phyloP scores from a whole-genome alignment of 2,888 invertebrate species.

The Cheilosia vernalis region DNA sequence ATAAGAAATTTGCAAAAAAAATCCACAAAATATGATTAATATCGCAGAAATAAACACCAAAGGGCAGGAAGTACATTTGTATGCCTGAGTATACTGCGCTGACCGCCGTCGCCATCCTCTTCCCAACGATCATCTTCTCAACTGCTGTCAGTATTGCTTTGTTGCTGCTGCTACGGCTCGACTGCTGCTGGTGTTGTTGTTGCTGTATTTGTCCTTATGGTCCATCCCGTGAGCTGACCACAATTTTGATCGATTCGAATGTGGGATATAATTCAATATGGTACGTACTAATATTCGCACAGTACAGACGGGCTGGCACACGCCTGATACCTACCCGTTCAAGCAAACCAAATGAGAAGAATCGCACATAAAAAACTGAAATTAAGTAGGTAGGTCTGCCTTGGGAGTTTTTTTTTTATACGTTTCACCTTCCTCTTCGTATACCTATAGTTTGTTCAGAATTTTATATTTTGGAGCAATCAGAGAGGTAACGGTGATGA shows the following conservation, averaged over 20 bases:
- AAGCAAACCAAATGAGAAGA: slow-evolving; percentile 19
- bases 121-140: slow-evolving; percentile 25
- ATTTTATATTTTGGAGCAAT: slow-evolving; percentile 24
- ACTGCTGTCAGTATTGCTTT: slow-evolving; percentile 33
- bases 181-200: slow-evolving; percentile 40
- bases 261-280: slow-evolving; percentile 66
- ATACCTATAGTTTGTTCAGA: slow-evolving; percentile 5
- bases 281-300: slow-evolving; percentile 46
- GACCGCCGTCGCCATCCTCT: background rate
- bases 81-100: slow-evolving; percentile 24
- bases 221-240: slow-evolving; percentile 63
- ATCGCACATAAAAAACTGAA: slow-evolving; percentile 18
- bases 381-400: slow-evolving; percentile 32
- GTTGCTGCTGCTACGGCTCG: slow-evolving; percentile 8
- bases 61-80: slow-evolving; percentile 64
- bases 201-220: slow-evolving; percentile 42
- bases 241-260: slow-evolving; percentile 76
- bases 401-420: slow-evolving; percentile 6
- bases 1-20: slow-evolving; percentile 48
- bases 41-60: slow-evolving; percentile 64
- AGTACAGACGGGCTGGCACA: slow-evolving; percentile 36
- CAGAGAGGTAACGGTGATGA: background rate
- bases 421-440: background rate
- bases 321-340: slow-evolving; percentile 13
- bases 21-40: slow-evolving; percentile 68